These are phyloP conservation scores for Macropus fuliginosus DNA, from an alignment of 2,797 vertebrate genomes.

Conservation along the genomic window DNA sequence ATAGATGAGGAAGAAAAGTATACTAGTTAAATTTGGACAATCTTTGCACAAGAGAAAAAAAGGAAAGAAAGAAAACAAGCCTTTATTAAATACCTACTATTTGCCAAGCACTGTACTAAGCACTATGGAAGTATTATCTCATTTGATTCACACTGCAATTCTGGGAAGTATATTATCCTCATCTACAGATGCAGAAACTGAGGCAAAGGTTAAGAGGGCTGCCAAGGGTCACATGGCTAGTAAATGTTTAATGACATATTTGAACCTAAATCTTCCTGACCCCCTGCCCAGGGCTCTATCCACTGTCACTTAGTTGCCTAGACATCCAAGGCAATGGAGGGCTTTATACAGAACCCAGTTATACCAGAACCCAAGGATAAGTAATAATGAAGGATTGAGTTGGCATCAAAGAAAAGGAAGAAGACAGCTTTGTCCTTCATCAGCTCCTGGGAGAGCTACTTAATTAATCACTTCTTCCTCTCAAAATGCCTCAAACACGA, in stretches of 20 bases:
- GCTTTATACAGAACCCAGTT: not conserved
- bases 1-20: not conserved
- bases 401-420: not conserved
- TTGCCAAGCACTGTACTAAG: not conserved
- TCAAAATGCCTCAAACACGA: not conserved
- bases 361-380: not conserved
- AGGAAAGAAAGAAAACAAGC: not conserved
- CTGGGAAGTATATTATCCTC: not conserved
- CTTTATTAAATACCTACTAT: not conserved
- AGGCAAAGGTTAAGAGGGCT: not conserved
- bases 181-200: not conserved
- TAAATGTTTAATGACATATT: not conserved
- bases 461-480: not conserved
- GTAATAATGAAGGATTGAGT: not conserved
- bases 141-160: not conserved
- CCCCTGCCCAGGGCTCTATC: not conserved
- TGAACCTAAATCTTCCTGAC: not conserved
- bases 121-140: not conserved
- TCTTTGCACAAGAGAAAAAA: not conserved
- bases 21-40: not conserved
- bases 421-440: not conserved
- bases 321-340: not conserved
- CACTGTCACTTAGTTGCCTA: not conserved
- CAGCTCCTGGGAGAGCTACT: not conserved
- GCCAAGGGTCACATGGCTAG: not conserved